Percentiles rank a stretch among this genome's conserved stretches.
Conservation (phyloP, 2,797 vertebrate species). For the Poeciliopsis gracilis region DNA sequence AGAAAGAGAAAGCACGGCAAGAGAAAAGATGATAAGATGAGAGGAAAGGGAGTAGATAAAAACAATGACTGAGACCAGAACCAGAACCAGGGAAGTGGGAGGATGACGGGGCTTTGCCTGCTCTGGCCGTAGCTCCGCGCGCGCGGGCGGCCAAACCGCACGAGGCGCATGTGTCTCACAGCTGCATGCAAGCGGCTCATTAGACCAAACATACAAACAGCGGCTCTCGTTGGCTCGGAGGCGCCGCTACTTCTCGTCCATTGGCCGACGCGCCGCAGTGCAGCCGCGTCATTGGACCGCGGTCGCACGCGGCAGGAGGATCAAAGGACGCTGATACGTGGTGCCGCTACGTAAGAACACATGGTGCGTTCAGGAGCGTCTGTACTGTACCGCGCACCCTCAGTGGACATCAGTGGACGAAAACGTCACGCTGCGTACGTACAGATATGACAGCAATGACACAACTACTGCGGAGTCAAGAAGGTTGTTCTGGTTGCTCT, state of each 20-base stretch:
- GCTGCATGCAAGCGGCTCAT: conserved; percentile 52
- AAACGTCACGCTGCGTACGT: background rate
- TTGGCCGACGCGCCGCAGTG: conserved; percentile 43
- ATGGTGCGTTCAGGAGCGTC: background rate
- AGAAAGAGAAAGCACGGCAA: background rate
- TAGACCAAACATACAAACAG: conserved; percentile 50
- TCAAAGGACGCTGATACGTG: conserved; percentile 42
- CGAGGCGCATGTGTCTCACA: conserved; percentile 69
- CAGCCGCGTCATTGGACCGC: conserved; percentile 35
- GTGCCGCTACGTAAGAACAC: conserved; percentile 26
- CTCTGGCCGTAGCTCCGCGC: conserved; percentile 28
- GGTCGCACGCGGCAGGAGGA: conserved; percentile 23
- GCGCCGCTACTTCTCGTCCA: conserved; percentile 19
- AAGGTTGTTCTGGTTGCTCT: background rate
- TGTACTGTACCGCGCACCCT: background rate
- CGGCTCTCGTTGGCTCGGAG: conserved; percentile 44
- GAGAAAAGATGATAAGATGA: conserved; percentile 18
- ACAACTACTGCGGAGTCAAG: background rate
- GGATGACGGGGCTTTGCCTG: background rate
- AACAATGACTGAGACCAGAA: conserved; percentile 37
- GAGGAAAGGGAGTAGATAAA: conserved; percentile 4
- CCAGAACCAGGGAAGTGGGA: conserved; percentile 3
- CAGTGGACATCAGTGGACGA: background rate
- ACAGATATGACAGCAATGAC: too few species aligned
- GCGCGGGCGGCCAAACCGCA: conserved; percentile 56